Evolutionary conservation across 2,888 invertebrate species (phyloP).

Genomic region (Drosophila recens): DNA sequence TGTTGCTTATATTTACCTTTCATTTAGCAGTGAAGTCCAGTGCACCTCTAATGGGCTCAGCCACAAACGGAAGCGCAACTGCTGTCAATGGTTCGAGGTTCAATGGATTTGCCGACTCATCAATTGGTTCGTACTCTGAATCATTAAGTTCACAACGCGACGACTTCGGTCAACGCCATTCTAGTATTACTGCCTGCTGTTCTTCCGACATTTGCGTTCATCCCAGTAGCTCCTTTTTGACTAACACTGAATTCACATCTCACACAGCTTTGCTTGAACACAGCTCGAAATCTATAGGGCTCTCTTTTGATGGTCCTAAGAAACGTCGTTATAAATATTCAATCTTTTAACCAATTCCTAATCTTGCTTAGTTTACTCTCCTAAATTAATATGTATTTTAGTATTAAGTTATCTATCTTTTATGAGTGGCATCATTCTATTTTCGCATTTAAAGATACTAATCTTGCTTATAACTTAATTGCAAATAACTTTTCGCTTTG

Average conservation of each 20-base stretch:
- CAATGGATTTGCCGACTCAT: conserved; percentile 77
- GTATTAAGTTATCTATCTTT: background rate
- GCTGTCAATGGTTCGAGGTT: conserved; percentile 48
- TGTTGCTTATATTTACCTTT: background rate
- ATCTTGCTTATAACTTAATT: background rate
- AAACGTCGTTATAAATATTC: conserved; percentile 83
- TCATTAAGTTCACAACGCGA: conserved; percentile 43
- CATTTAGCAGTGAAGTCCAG: conserved; percentile 46
- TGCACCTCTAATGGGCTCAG: conserved; percentile 60
- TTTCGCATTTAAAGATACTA: background rate
- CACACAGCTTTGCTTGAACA: conserved; percentile 77
- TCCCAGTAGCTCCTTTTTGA: conserved; percentile 60
- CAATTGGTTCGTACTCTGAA: conserved; percentile 73
- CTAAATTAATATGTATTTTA: background rate
- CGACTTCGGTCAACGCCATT: conserved; percentile 49
- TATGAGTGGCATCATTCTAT: background rate
- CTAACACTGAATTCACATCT: conserved; percentile 66
- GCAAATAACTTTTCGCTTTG: background rate
- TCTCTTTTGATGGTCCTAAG: conserved; percentile 40
- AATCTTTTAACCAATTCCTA: conserved; percentile 51
- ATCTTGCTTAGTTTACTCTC: background rate
- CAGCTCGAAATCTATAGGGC: conserved; percentile 53
- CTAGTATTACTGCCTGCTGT: conserved; percentile 67
- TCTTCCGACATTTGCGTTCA: conserved; percentile 56
- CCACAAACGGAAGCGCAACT: conserved; percentile 36